Evolutionary conservation across 2,888 invertebrate genomes (phyloP).

Genomic region (Agrilus mali): DNA sequence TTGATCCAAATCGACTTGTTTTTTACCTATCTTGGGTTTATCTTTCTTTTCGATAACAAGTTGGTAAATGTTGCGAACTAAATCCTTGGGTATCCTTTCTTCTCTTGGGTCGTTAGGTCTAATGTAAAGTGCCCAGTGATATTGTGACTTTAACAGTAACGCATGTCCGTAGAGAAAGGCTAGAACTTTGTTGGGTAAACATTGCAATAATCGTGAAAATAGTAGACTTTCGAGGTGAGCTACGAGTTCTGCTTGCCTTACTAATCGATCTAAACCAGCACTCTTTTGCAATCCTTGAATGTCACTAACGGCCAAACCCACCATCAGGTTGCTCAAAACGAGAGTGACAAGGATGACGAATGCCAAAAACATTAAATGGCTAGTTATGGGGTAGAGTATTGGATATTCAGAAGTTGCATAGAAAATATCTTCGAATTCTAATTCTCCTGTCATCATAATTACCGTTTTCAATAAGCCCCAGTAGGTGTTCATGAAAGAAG

Average conservation of each 20-base stretch:
- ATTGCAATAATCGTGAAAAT: slow-evolving; percentile 60
- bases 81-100: slow-evolving; percentile 61
- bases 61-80: slow-evolving; percentile 60
- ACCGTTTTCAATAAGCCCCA: slow-evolving; percentile 62
- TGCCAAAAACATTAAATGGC: slow-evolving; percentile 61
- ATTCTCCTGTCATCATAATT: slow-evolving; percentile 81
- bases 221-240: slow-evolving; percentile 73
- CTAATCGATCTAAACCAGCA: slow-evolving; percentile 66
- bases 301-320: slow-evolving; percentile 77
- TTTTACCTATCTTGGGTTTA: slow-evolving; percentile 34
- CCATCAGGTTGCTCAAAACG: slow-evolving; percentile 69
- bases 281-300: slow-evolving; percentile 70
- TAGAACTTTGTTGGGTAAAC: slow-evolving; percentile 46
- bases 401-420: slow-evolving; percentile 36
- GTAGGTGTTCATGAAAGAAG: slow-evolving; percentile 52
- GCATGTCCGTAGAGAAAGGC: slow-evolving; percentile 59
- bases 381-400: slow-evolving; percentile 56
- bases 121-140: slow-evolving; percentile 60
- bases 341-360: slow-evolving; percentile 72
- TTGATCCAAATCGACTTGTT: slow-evolving; percentile 19
- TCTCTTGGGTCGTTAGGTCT: slow-evolving; percentile 76
- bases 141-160: slow-evolving; percentile 59
- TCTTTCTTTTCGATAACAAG: slow-evolving; percentile 58
- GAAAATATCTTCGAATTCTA: slow-evolving; percentile 77
- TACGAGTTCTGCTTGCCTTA: slow-evolving; percentile 69